Evolutionary conservation across 2,797 vertebrate species (phyloP).

Genomic region (Gymnodraco acuticeps): DNA sequence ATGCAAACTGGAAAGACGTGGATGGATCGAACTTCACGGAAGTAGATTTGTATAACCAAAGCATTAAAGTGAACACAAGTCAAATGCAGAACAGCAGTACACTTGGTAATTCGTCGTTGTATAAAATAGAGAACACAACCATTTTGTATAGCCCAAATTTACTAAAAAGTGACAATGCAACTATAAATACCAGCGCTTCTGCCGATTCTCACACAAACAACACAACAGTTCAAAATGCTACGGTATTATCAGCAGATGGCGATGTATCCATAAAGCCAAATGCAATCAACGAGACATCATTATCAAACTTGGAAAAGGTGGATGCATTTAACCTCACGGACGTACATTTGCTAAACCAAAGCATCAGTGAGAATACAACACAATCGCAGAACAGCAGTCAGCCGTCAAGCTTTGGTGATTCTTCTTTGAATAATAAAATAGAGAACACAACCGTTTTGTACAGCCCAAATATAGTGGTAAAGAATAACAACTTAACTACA

Average conservation of each 20-base stretch:
- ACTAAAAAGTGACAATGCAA: constrained; percentile 18
- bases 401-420: not conserved
- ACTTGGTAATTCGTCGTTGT: no score
- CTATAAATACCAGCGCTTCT: constrained; percentile 19
- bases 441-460: constrained; percentile 21
- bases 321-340: no score
- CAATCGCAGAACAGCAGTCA: constrained; percentile 12
- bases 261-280: no score
- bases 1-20: not conserved
- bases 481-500: constrained; percentile 25
- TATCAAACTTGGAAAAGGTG: no score
- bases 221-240: constrained; percentile 9
- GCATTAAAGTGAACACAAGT: constrained; percentile 41
- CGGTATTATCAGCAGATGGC: not conserved
- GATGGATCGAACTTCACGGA: constrained; percentile 16
- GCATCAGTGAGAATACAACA: constrained; percentile 41
- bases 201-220: constrained; percentile 1
- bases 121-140: not conserved
- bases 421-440: constrained; percentile 8
- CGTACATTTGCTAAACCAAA: no score
- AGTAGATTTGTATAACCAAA: constrained; percentile 29
- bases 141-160: not conserved
- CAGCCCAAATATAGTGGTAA: not conserved
- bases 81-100: not conserved
- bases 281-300: no score